Evolutionary conservation across 2,888 invertebrate species (phyloP), one percentile per base, ranked within the genome.

Genomic region (Zygothrica quintamaculata): DNA sequence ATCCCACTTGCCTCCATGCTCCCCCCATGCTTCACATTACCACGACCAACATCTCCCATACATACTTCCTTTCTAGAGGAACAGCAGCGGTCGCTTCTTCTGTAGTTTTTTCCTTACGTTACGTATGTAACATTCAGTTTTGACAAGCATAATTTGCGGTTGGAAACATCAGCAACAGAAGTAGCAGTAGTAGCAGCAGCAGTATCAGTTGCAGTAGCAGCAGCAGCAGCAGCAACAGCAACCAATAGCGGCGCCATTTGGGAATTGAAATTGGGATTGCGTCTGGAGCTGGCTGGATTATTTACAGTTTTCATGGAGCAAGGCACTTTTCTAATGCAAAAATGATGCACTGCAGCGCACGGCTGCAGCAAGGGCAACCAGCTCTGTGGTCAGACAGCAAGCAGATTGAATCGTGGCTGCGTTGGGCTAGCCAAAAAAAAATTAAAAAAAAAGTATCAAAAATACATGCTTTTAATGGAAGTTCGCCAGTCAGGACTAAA

Each of bases 111-210:
- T 42, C 60, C 37, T 18, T 43, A 58, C 77, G 56, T 70, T 86
- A 80, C 74, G 80, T 65, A 80, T 80, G 84, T 84, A 84, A 74
- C 80, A 86, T 86, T 80, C 78, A 86, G 84, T 80, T 80, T 80
- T 86, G 87, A 80, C 80, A 80, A 77, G 80, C 87, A 80, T 80
- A 86, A 80, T 80, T 80, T 80, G 87, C 87, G 80, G 80, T 70
- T 46, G 64, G 77, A 62, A 16, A 13, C 22, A 16, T 55, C 47
- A 55, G 62, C 55, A 65, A 50, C 39, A 51, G 15, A 40, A 16
- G 55, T 31, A 29, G 16, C 29, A 34, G 31, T 31, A 48, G 62
- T 52, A 65, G 53, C 39, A 51, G 15, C 46, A 12, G 55, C 31
- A 36, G 16, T 25, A 34, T 25, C 34, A 16, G 29, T 22, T 15